These are phyloP conservation scores for Teleogryllus oceanicus DNA, from an alignment of 2,888 invertebrate species.

Conservation along the genomic window DNA sequence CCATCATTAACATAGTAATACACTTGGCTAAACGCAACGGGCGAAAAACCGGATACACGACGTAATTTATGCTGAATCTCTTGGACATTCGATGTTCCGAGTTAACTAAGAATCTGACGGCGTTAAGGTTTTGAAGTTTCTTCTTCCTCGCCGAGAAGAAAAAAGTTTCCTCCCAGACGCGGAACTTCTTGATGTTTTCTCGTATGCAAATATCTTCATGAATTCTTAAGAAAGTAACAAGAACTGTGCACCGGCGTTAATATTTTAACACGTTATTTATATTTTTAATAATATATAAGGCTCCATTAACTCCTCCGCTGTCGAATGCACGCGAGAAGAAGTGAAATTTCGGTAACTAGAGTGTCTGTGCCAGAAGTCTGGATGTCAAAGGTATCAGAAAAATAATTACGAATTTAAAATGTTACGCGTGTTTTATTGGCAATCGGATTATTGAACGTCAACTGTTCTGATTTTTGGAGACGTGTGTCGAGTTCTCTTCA, in stretches of 20 bases:
- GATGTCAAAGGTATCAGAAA: conserved; percentile 5
- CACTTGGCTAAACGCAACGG: conserved; percentile 9
- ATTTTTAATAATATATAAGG: background rate
- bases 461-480: background rate
- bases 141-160: conserved; percentile 21
- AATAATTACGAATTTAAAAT: background rate
- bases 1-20: conserved; percentile 18
- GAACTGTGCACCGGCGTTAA: background rate
- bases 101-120: conserved; percentile 29
- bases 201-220: conserved; percentile 18
- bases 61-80: conserved; percentile 9
- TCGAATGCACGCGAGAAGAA: background rate
- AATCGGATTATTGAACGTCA: background rate
- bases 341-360: background rate
- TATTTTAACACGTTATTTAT: conserved; percentile 3
- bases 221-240: background rate
- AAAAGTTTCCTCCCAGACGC: background rate
- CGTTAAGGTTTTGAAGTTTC: conserved; percentile 26
- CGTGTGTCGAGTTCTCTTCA: background rate
- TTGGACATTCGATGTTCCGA: conserved; percentile 18
- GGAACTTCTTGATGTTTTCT: conserved; percentile 3
- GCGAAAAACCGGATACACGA: conserved; percentile 3
- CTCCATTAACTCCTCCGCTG: background rate
- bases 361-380: background rate
- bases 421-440: background rate